Evolutionary conservation across 2,888 invertebrate genomes (phyloP), one percentile per base, ranked within the genome.

Genomic region (Epicampocera succincta): DNA sequence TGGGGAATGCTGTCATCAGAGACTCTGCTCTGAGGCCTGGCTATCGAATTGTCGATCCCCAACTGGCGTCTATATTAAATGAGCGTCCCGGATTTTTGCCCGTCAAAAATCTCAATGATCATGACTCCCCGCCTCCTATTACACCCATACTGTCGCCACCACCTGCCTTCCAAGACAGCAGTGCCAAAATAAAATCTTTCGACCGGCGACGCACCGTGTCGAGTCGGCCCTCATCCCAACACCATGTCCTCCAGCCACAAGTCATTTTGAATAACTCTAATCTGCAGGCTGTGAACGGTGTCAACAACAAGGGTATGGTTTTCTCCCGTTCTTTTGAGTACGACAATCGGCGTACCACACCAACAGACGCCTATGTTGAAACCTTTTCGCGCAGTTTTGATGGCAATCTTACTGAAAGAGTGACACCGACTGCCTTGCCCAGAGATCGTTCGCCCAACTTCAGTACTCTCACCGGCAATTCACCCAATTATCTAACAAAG

Each of bases 101-200:
- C 0, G 91, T 91, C 0, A 90, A 89, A 78, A 89, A 87, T 65
- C 85, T 88, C 54, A 85, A 87, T 17, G 90, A 89, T 73, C 87
- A 89, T 84, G 91, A 92, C 63, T 93, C 94, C 0, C 94, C 94
- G 40, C 94, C 94, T 2, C 93, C 94, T n/a, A 91, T 94, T 13
- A 94, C 94, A 0, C 94, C 94, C 8, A 94, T 94, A 78, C 93
- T 94, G 58, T 94, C 94, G 15, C 94, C 94, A 11, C 94, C 94
- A 0, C 94, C 94, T 11, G 94, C 94, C 11, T 94, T 94, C 87
- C 94, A 94, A 87, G 94, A 94, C 84, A 90, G 91, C 84, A 90
- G 90, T 76, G 86, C 86, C 2, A 87, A 87, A 50, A 80, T 86
- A 3, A 86, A 87, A 12, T 86, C 87, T 25, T 85, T 85, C 15